phyloP scores from a whole-genome alignment of 2,888 invertebrate genomes.

The Eupithecia subumbrata region DNA sequence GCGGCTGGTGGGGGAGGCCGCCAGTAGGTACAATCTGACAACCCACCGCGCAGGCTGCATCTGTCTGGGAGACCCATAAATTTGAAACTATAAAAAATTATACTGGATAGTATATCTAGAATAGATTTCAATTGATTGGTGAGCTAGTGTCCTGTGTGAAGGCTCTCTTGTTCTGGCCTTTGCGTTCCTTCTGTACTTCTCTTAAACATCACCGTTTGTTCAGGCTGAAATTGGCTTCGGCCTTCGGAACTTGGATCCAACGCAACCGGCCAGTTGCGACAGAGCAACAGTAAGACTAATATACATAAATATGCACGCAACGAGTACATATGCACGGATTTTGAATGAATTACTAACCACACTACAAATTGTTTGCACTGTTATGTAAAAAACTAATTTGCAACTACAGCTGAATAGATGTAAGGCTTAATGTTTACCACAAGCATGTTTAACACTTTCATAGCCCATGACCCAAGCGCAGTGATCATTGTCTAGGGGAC shows the following conservation, averaged over 20 bases:
- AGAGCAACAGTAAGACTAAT: constrained; percentile 76
- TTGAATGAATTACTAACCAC: constrained; percentile 26
- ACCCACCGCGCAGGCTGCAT: neutral
- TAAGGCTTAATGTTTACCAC: neutral
- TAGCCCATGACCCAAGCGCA: too few species aligned
- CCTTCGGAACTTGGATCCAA: constrained; percentile 75
- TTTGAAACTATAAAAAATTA: neutral
- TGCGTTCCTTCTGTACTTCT: constrained; percentile 44
- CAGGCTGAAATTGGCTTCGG: constrained; percentile 78
- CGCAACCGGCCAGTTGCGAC: constrained; percentile 74
- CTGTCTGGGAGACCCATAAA: neutral
- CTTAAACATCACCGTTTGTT: constrained; percentile 60
- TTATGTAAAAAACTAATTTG: constrained; percentile 1
- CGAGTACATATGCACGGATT: constrained; percentile 49
- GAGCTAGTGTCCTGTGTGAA: constrained; percentile 33
- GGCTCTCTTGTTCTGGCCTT: constrained; percentile 50
- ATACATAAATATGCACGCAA: constrained; percentile 66
- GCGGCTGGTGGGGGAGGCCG: too few species aligned
- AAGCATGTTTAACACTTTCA: neutral
- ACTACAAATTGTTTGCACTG: constrained; percentile 33
- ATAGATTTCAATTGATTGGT: constrained; percentile 28
- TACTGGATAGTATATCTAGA: neutral
- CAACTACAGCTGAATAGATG: neutral
- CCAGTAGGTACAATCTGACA: neutral
- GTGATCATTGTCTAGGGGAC: too few species aligned